Conservation (phyloP, 2,888 invertebrate species). For the Tetramorium bicarinatum region DNA sequence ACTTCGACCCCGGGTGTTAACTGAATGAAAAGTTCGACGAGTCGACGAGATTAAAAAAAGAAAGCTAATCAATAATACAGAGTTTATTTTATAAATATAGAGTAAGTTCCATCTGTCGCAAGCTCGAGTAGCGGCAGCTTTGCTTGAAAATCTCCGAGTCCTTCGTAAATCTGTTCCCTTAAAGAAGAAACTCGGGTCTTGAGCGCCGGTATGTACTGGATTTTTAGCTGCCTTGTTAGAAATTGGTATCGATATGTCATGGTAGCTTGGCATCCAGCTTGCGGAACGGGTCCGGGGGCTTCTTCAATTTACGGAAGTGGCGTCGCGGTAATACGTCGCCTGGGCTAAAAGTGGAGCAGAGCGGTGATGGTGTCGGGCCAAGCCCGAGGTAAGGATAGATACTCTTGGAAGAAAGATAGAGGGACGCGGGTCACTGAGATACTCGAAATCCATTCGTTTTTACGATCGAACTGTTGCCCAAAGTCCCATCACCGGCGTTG, state of each 20-base stretch:
- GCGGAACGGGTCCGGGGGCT: conserved; percentile 32
- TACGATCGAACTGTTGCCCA: conserved; percentile 49
- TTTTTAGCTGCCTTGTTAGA: conserved; percentile 44
- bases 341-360: conserved; percentile 45
- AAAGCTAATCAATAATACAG: background rate
- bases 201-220: background rate
- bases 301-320: conserved; percentile 59
- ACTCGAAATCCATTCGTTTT: conserved; percentile 46
- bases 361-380: conserved; percentile 38
- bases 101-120: background rate
- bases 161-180: background rate
- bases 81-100: conserved; percentile 2
- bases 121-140: background rate
- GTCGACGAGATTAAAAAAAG: background rate
- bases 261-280: conserved; percentile 37
- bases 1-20: background rate
- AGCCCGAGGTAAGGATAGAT: conserved; percentile 21
- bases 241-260: conserved; percentile 48
- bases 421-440: conserved; percentile 39
- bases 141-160: background rate
- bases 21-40: conserved; percentile 8
- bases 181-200: background rate
- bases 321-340: conserved; percentile 46
- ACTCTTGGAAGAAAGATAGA: conserved; percentile 6
- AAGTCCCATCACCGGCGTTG: conserved; percentile 27